Base-by-base conservation (phyloP, 2,888 invertebrate genomes). In the Eubasilissa splendida region DNA sequence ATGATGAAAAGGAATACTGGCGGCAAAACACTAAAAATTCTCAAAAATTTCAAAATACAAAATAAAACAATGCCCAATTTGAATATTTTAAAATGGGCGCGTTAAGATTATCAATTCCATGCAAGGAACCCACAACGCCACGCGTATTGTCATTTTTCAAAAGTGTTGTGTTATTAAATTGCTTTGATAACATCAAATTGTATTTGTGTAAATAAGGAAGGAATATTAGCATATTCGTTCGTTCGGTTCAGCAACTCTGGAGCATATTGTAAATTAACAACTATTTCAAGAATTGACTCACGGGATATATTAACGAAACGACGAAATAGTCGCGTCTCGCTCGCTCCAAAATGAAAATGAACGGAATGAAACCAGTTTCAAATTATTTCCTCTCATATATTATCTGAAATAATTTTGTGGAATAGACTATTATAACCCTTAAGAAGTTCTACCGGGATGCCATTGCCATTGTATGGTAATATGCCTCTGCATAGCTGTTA, bases 91-190 rank as follows among this genome's bases (percentile, higher is more conserved):
- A 73, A 73, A n/a, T 73, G 56, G 56, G 33, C 22, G 33, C 54
- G 31, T 58, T 58, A 33, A 42, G 0, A 73, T 11, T 53, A 54
- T 14, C 12, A 54, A 31, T 53, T 70, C 33, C 11, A 70, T 54
- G 52, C 53, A 4, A 31, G 54, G 10, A 70, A 54, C 53, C 22
- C 54, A 54, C 14, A 59, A 59, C 59, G 58, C 52, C 12, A 31
- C 56, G 75, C 60, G 75, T 60, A 75, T 75, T 60, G 75, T 59
- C 60, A 75, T 50, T 75, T 14, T 60, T 59, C 75, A 50, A 75
- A 75, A 11, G 59, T 75, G 60, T 73, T 73, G 71, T 75, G 22
- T 50, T 75, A 75, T 60, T 75, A 60, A 75, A 75, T 75, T 75
- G 31, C 60, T 52, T 53, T 52, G 75, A 75, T 75, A 75, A 59